These are phyloP conservation scores for Zygogramma bicolorata DNA, from an alignment of 2,888 invertebrate genomes.

Conservation along the genomic window DNA sequence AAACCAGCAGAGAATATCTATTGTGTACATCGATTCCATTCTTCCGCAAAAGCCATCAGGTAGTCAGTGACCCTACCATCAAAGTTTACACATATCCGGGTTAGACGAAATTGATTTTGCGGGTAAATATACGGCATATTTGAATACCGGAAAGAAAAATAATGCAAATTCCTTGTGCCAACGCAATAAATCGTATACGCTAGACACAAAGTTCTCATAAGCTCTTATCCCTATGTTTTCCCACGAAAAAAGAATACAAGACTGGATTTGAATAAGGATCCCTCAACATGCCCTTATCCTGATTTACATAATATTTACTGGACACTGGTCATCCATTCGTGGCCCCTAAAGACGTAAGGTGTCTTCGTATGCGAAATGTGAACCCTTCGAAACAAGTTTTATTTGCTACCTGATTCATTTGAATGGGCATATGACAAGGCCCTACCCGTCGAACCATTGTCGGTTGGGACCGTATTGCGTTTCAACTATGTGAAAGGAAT, in stretches of 20 bases:
- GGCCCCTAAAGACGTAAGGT: slow-evolving; percentile 50
- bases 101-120: slow-evolving; percentile 42
- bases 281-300: slow-evolving; percentile 55
- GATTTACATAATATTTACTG: slow-evolving; percentile 63
- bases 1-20: not conserved
- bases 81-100: slow-evolving; percentile 36
- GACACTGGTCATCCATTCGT: slow-evolving; percentile 62
- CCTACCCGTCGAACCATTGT: slow-evolving; percentile 26
- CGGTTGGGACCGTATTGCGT: slow-evolving; percentile 28
- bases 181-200: slow-evolving; percentile 51
- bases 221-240: slow-evolving; percentile 51
- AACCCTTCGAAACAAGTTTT: slow-evolving; percentile 48
- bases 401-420: slow-evolving; percentile 47
- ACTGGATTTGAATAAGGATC: slow-evolving; percentile 59
- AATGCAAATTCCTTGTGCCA: slow-evolving; percentile 55
- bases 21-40: not conserved
- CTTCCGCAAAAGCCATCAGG: slow-evolving; percentile 17
- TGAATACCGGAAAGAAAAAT: slow-evolving; percentile 42
- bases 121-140: slow-evolving; percentile 48
- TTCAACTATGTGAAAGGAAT: slow-evolving; percentile 27
- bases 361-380: slow-evolving; percentile 41
- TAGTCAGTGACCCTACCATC: slow-evolving; percentile 35
- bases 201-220: slow-evolving; percentile 42
- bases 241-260: slow-evolving; percentile 59
- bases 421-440: slow-evolving; percentile 30